These are phyloP conservation scores for Porites rus DNA, from an alignment of 92 coral and sea anemone species.

Conservation along the genomic window DNA sequence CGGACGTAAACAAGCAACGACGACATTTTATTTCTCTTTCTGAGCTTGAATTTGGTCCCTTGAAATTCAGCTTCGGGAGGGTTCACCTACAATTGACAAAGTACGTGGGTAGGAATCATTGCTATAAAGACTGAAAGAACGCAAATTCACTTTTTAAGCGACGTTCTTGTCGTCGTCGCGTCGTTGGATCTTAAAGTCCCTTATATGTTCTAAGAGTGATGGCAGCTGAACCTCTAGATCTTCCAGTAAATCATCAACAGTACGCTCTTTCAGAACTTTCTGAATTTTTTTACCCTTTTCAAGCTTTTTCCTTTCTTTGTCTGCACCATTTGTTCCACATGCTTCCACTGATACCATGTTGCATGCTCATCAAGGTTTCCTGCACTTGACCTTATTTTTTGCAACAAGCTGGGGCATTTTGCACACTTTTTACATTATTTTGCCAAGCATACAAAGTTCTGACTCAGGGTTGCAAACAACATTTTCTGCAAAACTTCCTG, in stretches of 20 bases:
- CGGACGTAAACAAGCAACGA: too few species aligned
- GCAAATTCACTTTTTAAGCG: too few species aligned
- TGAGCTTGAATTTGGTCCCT: too few species aligned
- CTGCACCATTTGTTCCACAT: constrained; percentile 18
- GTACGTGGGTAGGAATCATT: too few species aligned
- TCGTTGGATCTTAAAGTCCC: too few species aligned
- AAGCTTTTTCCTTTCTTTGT: constrained; percentile 28
- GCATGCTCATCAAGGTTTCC: constrained; percentile 3
- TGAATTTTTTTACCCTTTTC: constrained; percentile 23
- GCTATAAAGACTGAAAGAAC: too few species aligned
- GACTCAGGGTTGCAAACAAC: constrained; percentile 72
- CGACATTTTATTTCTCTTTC: too few species aligned
- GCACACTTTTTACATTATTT: constrained; percentile 66
- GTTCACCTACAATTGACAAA: too few species aligned
- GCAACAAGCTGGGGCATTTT: neutral
- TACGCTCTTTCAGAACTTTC: constrained; percentile 53
- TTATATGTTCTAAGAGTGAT: constrained; percentile 38
- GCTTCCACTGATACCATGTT: constrained; percentile 74
- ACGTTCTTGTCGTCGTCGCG: too few species aligned
- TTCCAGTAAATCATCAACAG: constrained; percentile 21
- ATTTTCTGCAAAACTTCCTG: constrained; percentile 51
- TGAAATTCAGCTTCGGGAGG: too few species aligned
- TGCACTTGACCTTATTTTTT: neutral
- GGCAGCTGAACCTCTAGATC: constrained; percentile 29
- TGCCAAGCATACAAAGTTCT: constrained; percentile 73